Percentiles rank a stretch among this genome's conserved stretches.
These are phyloP conservation scores for Lasaia peninsularis DNA, from an alignment of 1,140 invertebrate species.

Conservation along the genomic window DNA sequence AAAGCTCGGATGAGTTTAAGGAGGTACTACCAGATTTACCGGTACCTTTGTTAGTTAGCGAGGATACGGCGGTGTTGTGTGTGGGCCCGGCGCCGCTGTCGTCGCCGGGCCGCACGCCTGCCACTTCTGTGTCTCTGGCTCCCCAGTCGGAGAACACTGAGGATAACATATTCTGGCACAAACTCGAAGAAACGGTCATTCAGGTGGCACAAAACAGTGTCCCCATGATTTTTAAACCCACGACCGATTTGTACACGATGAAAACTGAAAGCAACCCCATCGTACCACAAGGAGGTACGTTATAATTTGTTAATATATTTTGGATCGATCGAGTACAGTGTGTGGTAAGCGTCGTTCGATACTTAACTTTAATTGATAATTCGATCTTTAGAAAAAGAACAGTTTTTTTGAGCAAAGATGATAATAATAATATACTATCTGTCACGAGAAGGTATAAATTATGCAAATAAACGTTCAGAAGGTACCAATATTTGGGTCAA, in stretches of 20 bases:
- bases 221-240: conserved; percentile 88
- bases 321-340: background rate
- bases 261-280: conserved; percentile 83
- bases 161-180: conserved; percentile 79
- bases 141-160: conserved; percentile 24
- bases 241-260: conserved; percentile 84
- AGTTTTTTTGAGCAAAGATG: too few species aligned
- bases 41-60: conserved; percentile 82
- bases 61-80: conserved; percentile 82
- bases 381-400: too few species aligned
- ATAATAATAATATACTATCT: too few species aligned
- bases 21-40: conserved; percentile 80
- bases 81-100: conserved; percentile 75
- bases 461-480: too few species aligned
- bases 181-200: conserved; percentile 88
- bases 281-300: conserved; percentile 83
- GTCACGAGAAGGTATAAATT: too few species aligned
- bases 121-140: conserved; percentile 49
- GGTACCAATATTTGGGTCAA: too few species aligned
- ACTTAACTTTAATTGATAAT: too few species aligned
- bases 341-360: too few species aligned
- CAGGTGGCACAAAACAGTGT: conserved; percentile 82
- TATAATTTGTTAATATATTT: background rate
- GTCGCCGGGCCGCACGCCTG: conserved; percentile 66
- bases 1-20: conserved; percentile 72